Evolutionary conservation across 2,888 invertebrate species (phyloP), one percentile per base, ranked within the genome.

Genomic region (Atrina japonica): DNA sequence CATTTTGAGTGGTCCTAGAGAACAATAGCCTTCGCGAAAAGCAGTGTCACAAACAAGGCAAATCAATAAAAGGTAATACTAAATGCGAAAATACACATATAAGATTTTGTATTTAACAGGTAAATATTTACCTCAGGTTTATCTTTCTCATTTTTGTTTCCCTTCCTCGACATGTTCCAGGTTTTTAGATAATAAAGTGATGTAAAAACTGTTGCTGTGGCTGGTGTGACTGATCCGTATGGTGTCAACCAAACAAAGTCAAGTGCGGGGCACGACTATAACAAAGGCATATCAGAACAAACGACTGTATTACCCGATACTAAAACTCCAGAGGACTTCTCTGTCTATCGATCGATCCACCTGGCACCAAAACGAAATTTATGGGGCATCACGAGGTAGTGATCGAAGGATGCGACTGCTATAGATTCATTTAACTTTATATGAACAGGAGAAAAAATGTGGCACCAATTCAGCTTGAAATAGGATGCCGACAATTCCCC

Each of bases 281-380:
- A 67, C 55, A 66, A 66, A 60, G 60, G 52, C 43, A 43, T 40
- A 25, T 25, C 27, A 43, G 53, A 59, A 29, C 30, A 52, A 52
- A 41, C 67, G 35, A 49, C 67, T 43, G 67, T 67, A 60, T 67
- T 41, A 60, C 50, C 65, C 67, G 67, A 58, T 60, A 67, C 25
- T 67, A 47, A 53, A 66, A 67, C 30, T 45, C 21, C 41, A 67
- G 67, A 60, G 60, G 60, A 49, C 60, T 49, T 60, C 40, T 30
- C 53, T 45, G 35, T 35, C 53, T 67, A 67, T 67, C 43, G 60
- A 71, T 70, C 66, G 29, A 70, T 61, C 61, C 71, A 72, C 66
- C 71, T 72, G 71, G 66, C 71, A 72, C 71, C 71, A 63, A 66
- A 45, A 67, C 67, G 29, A 67, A 67, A 60, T 67, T 53, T 60